These are phyloP conservation scores for Alsophila aescularia DNA, from an alignment of 2,888 invertebrate genomes.

Conservation along the genomic window DNA sequence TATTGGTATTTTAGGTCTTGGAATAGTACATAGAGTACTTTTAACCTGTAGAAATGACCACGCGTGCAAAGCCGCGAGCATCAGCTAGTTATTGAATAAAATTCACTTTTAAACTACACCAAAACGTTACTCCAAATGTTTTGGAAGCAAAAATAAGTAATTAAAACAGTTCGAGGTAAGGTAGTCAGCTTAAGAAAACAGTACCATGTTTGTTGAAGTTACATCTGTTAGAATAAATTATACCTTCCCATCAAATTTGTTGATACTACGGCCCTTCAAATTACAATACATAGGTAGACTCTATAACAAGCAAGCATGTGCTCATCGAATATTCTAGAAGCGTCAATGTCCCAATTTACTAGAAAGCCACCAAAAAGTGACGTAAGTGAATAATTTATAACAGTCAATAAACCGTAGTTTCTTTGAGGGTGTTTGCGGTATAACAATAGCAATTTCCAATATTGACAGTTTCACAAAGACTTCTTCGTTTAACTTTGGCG, in stretches of 20 bases:
- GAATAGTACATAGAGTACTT: too few relatives aligned
- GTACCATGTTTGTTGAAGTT: too few relatives aligned
- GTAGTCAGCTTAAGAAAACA: too few relatives aligned
- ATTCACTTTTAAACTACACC: too few relatives aligned
- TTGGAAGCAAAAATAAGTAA: too few relatives aligned
- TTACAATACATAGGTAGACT: not conserved
- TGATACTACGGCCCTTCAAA: too few relatives aligned
- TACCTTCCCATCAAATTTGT: slow-evolving; percentile 33
- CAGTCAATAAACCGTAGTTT: slow-evolving; percentile 6
- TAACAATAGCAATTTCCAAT: not conserved
- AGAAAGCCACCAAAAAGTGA: slow-evolving; percentile 15
- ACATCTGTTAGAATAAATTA: slow-evolving; percentile 41
- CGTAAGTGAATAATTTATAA: slow-evolving; percentile 19
- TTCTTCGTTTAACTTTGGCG: not conserved
- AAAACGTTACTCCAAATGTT: too few relatives aligned
- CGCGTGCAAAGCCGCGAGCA: too few relatives aligned
- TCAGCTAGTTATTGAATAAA: too few relatives aligned
- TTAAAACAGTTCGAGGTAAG: too few relatives aligned
- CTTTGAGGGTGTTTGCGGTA: not conserved
- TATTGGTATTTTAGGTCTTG: too few relatives aligned
- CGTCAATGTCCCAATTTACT: slow-evolving; percentile 16
- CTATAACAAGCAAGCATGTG: not conserved
- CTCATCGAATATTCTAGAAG: slow-evolving; percentile 21
- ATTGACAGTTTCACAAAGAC: not conserved
- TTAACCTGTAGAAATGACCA: too few relatives aligned